Evolutionary conservation across 2,888 invertebrate species (phyloP), one percentile per base, ranked within the genome.

Genomic region (Calliphora vomitoria): DNA sequence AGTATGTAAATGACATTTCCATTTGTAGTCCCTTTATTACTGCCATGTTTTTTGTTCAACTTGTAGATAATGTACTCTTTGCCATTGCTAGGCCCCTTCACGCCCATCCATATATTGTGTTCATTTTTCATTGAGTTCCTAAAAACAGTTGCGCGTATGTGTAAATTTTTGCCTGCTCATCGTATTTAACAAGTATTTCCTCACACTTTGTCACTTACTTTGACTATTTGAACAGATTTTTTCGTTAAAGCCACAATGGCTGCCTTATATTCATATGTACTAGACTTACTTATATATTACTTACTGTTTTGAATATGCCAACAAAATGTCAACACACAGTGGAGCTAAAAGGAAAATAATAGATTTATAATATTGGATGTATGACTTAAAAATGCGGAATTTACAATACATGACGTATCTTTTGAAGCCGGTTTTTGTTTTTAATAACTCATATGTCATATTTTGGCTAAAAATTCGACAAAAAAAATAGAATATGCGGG

Each of bases 1-100:
- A 92, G 91, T 90, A 91, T 92, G 92, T 90, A 92, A 92, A 92
- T 92, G 92, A 90, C 90, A 91, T 91, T 91, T 87, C 88, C 90
- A 90, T 92, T 90, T 75, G 58, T 90, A 91, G 90, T 89, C 85
- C 84, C 88, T 75, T 75, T 86, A 47, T 79, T 88, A 25, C 58
- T 78, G 18, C 18, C 41, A 68, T 80, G 41, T 64, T 66, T 71
- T 18, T 60, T 62, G 20, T 80, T 76, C 64, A 55, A 55, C 50
- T n/a, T 75, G 50, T 25, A 31, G 6, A 44, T 1, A 47, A 47
- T 53, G 18, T 66, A 64, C 41, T 69, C 18, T 35, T 75, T 53
- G 41, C 50, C 25, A 72, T 15, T 58, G 44, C n/a, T n/a, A 4
- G 41, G 18, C 50, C 71, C 68, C 41, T 68, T 58, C 8, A n/a